phyloP scores from a whole-genome alignment of 23 tunicate genomes.

The Halocynthia roretzi region DNA sequence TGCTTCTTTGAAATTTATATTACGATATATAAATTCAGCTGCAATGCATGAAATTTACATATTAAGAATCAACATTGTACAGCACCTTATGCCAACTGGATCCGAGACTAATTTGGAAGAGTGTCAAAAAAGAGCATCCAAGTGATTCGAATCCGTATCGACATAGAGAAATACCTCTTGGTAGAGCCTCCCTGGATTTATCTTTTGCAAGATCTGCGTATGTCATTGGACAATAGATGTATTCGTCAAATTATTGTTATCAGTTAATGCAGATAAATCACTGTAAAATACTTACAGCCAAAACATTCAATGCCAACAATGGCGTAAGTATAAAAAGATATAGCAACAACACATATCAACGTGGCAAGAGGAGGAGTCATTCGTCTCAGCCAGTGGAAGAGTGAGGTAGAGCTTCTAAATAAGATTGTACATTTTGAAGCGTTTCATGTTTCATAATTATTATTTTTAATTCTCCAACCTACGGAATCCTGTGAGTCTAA shows the following conservation, averaged over 20 bases:
- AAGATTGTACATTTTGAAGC: not conserved
- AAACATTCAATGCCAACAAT: conserved; percentile 80
- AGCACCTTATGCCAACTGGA: conserved; percentile 88
- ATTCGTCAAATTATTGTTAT: not conserved
- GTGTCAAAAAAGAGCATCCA: conserved; percentile 65
- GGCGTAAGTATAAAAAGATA: conserved; percentile 63
- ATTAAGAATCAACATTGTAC: not conserved
- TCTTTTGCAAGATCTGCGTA: conserved; percentile 10
- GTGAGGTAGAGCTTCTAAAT: conserved; percentile 41
- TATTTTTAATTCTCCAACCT: conserved; percentile 16
- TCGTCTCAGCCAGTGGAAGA: conserved; percentile 69
- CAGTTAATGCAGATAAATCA: too few relatives aligned
- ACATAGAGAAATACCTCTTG: conserved; percentile 61
- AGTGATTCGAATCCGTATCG: conserved; percentile 67
- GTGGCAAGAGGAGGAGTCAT: conserved; percentile 73
- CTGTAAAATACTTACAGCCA: conserved; percentile 43
- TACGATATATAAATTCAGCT: too few relatives aligned
- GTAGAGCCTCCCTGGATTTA: conserved; percentile 13
- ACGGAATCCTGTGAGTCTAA: conserved; percentile 45
- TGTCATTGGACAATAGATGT: not conserved
- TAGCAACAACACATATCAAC: conserved; percentile 38
- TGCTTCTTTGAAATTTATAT: too few relatives aligned
- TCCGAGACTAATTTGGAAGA: conserved; percentile 88
- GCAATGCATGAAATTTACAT: too few relatives aligned
- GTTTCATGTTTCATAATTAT: not conserved